A percentile compares a stretch with the other conserved stretches of the same genome.
Evolutionary conservation across 2,888 invertebrate species (phyloP).

Genomic region (Myathropa florea): DNA sequence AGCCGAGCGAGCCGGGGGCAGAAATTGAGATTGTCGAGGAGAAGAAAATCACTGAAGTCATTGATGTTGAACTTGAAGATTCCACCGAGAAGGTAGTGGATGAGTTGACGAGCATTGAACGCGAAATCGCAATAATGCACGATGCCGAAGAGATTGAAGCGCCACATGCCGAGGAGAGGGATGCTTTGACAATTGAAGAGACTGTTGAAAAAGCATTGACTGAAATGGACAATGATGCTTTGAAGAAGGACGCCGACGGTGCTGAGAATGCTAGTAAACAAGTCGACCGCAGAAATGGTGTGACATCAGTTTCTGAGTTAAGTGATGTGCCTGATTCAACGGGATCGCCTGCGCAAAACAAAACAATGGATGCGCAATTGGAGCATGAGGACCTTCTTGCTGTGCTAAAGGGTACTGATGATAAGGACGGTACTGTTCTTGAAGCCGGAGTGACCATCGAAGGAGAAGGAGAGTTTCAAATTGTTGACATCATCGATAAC

Average conservation of each 20-base stretch:
- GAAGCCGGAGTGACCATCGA: slow-evolving; percentile 77
- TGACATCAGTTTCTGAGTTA: slow-evolving; percentile 4
- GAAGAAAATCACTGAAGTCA: background rate
- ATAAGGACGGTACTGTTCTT: slow-evolving; percentile 80
- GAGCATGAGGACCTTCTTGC: slow-evolving; percentile 81
- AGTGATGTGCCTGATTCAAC: slow-evolving; percentile 34
- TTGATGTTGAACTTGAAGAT: background rate
- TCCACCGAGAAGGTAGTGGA: slow-evolving; percentile 69
- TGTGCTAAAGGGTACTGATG: slow-evolving; percentile 83
- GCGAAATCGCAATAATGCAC: slow-evolving; percentile 79
- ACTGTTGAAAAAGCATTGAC: background rate
- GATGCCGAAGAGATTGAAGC: slow-evolving; percentile 68
- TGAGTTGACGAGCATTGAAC: slow-evolving; percentile 77
- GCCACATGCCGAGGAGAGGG: background rate
- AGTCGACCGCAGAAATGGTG: slow-evolving; percentile 43
- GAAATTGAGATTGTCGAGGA: background rate
- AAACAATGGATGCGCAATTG: slow-evolving; percentile 60
- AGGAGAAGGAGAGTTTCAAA: slow-evolving; percentile 79
- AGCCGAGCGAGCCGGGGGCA: background rate
- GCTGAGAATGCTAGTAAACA: background rate
- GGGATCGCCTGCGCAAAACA: background rate
- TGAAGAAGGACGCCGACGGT: background rate
- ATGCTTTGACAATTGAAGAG: slow-evolving; percentile 12
- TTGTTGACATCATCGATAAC: slow-evolving; percentile 77
- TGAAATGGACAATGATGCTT: slow-evolving; percentile 1